Conservation (phyloP, 2,888 invertebrate species). For the Acrobasis repandana region DNA sequence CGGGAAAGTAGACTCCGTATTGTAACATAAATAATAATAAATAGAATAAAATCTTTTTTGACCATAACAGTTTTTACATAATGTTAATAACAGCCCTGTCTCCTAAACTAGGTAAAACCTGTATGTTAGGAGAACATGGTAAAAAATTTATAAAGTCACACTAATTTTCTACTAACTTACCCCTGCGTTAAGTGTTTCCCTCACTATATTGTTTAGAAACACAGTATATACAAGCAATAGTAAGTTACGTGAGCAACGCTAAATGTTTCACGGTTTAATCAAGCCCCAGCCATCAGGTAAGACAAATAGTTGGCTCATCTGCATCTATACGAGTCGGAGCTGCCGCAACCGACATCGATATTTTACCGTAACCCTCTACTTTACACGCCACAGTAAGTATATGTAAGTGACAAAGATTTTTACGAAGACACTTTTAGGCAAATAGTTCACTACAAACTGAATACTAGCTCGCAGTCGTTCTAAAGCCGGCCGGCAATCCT, state of each 20-base stretch:
- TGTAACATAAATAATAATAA: too few species aligned
- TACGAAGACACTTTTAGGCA: background rate
- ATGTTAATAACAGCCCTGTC: too few species aligned
- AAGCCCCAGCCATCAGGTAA: conserved; percentile 78
- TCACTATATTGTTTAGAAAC: background rate
- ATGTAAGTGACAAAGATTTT: background rate
- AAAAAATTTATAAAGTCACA: too few species aligned
- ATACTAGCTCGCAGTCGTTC: conserved; percentile 7
- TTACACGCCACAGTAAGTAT: background rate
- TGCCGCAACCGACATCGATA: conserved; percentile 68
- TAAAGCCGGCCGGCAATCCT: conserved; percentile 35
- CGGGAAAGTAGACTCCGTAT: too few species aligned
- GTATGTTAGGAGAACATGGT: too few species aligned
- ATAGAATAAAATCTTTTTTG: too few species aligned
- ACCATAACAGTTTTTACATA: too few species aligned
- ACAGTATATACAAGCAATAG: conserved; percentile 42
- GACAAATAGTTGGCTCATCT: conserved; percentile 82
- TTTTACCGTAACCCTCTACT: conserved; percentile 58
- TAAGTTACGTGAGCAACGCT: conserved; percentile 58
- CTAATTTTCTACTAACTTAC: too few species aligned
- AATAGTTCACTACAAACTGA: background rate
- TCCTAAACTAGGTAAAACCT: too few species aligned
- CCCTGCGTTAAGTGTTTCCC: background rate
- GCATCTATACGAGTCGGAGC: conserved; percentile 79
- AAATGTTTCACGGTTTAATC: conserved; percentile 81